Conservation (phyloP, 2,113 vertebrate species). For the Turnix velox region DNA sequence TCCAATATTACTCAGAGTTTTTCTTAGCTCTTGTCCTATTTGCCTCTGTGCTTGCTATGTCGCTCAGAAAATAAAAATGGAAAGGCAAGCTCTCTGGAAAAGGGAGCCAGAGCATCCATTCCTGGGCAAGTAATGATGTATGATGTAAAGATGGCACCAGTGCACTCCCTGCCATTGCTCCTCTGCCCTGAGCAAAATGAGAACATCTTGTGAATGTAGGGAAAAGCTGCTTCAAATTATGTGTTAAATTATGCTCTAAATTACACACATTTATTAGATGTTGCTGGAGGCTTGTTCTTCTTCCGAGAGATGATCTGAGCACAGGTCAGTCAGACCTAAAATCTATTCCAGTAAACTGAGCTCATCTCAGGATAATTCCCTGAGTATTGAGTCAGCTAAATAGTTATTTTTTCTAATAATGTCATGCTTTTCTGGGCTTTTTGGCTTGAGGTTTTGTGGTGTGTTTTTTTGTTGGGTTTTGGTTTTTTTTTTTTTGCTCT, state of each 20-base stretch:
- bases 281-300: not conserved
- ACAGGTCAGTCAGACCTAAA: not conserved
- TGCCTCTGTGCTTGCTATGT: not conserved
- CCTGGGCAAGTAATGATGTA: not conserved
- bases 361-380: not conserved
- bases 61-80: not conserved
- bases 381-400: not conserved
- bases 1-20: not conserved
- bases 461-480: not conserved
- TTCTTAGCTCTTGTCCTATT: not conserved
- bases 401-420: not conserved
- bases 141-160: not conserved
- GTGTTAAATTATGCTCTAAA: conserved; percentile 38
- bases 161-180: not conserved
- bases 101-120: not conserved
- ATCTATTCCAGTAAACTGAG: not conserved
- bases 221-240: conserved; percentile 20
- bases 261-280: conserved; percentile 1
- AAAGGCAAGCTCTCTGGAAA: not conserved
- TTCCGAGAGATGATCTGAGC: not conserved
- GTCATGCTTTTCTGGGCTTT: not conserved
- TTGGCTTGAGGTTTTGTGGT: not conserved
- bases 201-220: not conserved
- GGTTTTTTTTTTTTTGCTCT: not conserved
- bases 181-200: not conserved